These are phyloP conservation scores for Suncus etruscus DNA, from an alignment of 2,113 vertebrate species.

Conservation along the genomic window DNA sequence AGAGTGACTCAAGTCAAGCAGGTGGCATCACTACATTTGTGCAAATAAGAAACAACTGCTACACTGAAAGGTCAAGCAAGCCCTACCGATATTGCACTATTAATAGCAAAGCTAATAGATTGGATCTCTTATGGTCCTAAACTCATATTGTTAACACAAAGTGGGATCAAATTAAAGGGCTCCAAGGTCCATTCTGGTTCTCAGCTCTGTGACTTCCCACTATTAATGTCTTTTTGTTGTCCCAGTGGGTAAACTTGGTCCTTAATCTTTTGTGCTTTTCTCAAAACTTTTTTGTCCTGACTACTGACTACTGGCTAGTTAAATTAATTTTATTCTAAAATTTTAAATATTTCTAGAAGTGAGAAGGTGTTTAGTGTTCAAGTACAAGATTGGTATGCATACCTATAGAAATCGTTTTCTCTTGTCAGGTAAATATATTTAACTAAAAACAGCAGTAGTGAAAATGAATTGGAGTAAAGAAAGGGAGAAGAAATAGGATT, in stretches of 20 bases:
- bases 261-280: neutral
- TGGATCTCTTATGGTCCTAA: neutral
- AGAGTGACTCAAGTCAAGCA: neutral
- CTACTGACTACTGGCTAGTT: slow-evolving; percentile 41
- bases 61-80: neutral
- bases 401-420: slow-evolving; percentile 27
- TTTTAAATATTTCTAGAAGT: slow-evolving; percentile 58
- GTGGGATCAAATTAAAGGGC: neutral
- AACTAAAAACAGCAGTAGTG: slow-evolving; percentile 19
- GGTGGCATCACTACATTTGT: neutral
- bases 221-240: slow-evolving; percentile 30
- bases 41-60: slow-evolving; percentile 43
- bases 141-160: neutral
- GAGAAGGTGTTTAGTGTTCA: slow-evolving; percentile 27
- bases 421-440: slow-evolving; percentile 23
- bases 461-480: slow-evolving; percentile 48
- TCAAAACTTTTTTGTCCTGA: slow-evolving; percentile 26
- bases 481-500: neutral
- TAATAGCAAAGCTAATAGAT: neutral
- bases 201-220: neutral
- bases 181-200: neutral
- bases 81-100: neutral
- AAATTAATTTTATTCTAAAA: slow-evolving; percentile 24
- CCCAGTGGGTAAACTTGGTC: neutral
- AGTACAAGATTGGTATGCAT: slow-evolving; percentile 8